phyloP scores from a whole-genome alignment of 1,140 invertebrate species.

The Eumeta japonica region DNA sequence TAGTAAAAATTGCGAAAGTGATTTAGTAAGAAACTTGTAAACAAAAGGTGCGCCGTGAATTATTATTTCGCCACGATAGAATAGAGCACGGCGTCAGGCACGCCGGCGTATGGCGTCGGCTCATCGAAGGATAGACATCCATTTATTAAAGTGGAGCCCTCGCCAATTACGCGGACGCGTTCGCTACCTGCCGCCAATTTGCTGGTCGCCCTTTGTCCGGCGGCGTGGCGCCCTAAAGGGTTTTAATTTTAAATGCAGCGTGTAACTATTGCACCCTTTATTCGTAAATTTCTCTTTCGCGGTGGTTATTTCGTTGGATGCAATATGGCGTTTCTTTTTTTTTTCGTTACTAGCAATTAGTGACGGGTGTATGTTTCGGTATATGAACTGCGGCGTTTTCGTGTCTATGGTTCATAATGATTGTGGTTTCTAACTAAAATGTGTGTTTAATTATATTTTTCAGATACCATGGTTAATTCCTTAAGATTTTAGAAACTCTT shows the following conservation, averaged over 20 bases:
- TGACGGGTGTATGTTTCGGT: too few relatives aligned
- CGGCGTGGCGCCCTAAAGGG: constrained; percentile 57
- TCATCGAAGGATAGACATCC: constrained; percentile 51
- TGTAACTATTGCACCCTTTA: constrained; percentile 53
- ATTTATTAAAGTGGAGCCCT: constrained; percentile 53
- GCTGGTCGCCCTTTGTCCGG: constrained; percentile 52
- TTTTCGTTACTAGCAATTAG: too few relatives aligned
- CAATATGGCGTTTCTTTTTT: constrained; percentile 53
- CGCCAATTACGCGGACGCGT: constrained; percentile 50
- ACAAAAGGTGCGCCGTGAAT: too few relatives aligned
- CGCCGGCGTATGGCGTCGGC: constrained; percentile 50
- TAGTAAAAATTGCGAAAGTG: too few relatives aligned
- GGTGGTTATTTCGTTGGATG: constrained; percentile 51
- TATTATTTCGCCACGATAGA: not conserved
- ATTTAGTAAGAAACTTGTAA: too few relatives aligned
- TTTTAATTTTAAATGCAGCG: constrained; percentile 56
- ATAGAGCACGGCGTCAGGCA: constrained; percentile 21
- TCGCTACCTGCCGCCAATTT: constrained; percentile 56
- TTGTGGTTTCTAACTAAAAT: too few relatives aligned
- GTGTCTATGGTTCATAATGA: too few relatives aligned
- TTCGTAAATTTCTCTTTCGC: constrained; percentile 56
- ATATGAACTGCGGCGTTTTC: too few relatives aligned
- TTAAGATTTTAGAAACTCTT: too few relatives aligned
- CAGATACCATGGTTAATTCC: too few relatives aligned
- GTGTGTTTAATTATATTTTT: too few relatives aligned